phyloP scores from a whole-genome alignment of 2,888 invertebrate species.

The Macrosoma leucophasiata region DNA sequence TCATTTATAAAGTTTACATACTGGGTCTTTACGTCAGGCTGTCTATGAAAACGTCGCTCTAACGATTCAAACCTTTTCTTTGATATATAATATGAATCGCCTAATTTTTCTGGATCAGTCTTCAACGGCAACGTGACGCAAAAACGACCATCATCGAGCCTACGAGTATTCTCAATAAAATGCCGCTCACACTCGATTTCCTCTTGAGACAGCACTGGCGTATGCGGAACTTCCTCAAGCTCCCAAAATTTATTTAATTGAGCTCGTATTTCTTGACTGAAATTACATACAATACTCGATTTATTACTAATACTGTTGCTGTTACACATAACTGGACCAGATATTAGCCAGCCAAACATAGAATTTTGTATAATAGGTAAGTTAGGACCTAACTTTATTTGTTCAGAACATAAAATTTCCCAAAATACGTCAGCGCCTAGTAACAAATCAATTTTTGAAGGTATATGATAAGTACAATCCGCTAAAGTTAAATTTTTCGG shows the following conservation, averaged over 20 bases:
- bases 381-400: constrained; percentile 16
- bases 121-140: constrained; percentile 13
- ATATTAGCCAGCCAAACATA: constrained; percentile 2
- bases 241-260: constrained; percentile 25
- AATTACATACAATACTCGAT: constrained; percentile 5
- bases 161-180: constrained; percentile 21
- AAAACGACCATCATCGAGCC: constrained; percentile 26
- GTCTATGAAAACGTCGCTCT: constrained; percentile 22
- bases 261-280: constrained; percentile 10
- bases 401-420: constrained; percentile 10
- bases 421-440: constrained; percentile 7
- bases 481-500: constrained; percentile 6
- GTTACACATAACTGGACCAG: constrained; percentile 1
- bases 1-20: constrained; percentile 20
- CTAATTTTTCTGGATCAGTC: constrained; percentile 14
- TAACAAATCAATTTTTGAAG: constrained; percentile 6
- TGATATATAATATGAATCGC: constrained; percentile 25
- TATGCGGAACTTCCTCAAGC: constrained; percentile 17
- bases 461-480: background rate
- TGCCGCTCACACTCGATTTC: constrained; percentile 14
- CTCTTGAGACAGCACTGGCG: constrained; percentile 19
- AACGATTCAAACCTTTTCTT: constrained; percentile 23
- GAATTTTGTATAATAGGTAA: constrained; percentile 10
- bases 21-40: constrained; percentile 21
- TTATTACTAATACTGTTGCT: background rate